These are phyloP conservation scores for Okapia johnstoni DNA, from an alignment of 2,113 vertebrate species.

Conservation along the genomic window DNA sequence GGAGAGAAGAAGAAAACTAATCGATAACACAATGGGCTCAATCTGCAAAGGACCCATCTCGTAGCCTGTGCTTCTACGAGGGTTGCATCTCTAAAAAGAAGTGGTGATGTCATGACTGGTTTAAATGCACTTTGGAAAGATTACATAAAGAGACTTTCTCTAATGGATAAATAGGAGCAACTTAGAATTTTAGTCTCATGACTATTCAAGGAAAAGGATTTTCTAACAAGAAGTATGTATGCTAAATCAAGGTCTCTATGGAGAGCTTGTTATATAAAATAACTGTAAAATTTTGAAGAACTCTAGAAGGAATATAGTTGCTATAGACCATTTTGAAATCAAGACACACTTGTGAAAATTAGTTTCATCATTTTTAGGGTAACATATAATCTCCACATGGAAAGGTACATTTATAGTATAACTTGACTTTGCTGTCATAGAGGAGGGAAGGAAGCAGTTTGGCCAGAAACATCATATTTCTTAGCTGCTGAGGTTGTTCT, in stretches of 20 bases:
- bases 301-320: background rate
- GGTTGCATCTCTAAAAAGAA: background rate
- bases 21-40: background rate
- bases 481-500: background rate
- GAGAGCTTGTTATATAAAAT: background rate
- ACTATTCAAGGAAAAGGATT: background rate
- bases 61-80: background rate
- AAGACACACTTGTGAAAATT: background rate
- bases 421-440: background rate
- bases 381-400: background rate
- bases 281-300: constrained; percentile 2
- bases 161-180: background rate
- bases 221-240: background rate
- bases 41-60: background rate
- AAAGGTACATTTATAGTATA: background rate
- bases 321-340: background rate
- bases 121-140: background rate
- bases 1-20: background rate
- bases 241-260: background rate
- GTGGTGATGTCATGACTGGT: too few species aligned
- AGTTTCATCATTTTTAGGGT: background rate
- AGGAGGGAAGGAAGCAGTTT: background rate
- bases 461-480: background rate
- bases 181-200: background rate
- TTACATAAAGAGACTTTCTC: background rate